These are phyloP conservation scores for Balaeniceps rex DNA, from an alignment of 2,113 vertebrate genomes.

Conservation along the genomic window DNA sequence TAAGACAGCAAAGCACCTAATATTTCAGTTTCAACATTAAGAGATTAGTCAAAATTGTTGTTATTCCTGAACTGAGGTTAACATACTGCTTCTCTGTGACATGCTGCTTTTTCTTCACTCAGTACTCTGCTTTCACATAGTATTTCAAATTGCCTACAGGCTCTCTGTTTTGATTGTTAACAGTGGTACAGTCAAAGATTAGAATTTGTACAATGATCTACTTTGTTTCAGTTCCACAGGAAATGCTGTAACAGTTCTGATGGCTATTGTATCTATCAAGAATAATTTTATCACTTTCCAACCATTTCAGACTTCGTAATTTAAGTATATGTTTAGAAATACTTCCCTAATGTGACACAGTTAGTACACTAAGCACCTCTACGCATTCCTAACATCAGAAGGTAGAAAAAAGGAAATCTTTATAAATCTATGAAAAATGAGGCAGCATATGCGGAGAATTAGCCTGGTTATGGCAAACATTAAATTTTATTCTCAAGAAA, in stretches of 20 bases:
- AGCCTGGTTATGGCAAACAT: constrained; percentile 1
- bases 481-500: not conserved
- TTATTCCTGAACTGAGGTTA: not conserved
- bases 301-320: not conserved
- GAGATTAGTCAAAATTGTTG: not conserved
- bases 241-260: not conserved
- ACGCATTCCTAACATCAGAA: not conserved
- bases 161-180: not conserved
- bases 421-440: not conserved
- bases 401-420: not conserved
- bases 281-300: not conserved
- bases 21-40: not conserved
- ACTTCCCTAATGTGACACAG: not conserved
- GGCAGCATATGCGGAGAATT: not conserved
- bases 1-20: not conserved
- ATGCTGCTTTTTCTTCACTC: not conserved
- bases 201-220: not conserved
- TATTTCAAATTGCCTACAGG: not conserved
- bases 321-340: constrained; percentile 1
- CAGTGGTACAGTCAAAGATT: not conserved
- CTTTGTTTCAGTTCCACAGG: not conserved
- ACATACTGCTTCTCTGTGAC: not conserved
- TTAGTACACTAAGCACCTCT: not conserved
- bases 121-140: not conserved
- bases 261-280: not conserved